Base-by-base conservation (phyloP, 2,797 vertebrate species). In the Cyclura pinguis region DNA sequence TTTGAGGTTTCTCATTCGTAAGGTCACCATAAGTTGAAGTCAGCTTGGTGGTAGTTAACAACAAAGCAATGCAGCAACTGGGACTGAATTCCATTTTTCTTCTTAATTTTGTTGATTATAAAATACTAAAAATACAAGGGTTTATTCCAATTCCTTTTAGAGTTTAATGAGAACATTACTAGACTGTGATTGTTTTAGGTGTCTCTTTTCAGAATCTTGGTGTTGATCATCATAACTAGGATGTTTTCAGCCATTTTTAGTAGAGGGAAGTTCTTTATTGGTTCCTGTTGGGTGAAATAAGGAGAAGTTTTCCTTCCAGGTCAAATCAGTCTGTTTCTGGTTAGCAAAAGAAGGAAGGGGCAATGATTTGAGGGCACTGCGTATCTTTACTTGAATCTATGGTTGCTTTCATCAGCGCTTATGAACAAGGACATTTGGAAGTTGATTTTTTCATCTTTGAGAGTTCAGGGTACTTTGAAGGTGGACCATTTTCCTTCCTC, bases 81-180 rank as follows among this genome's bases (percentile, higher is more conserved):
- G 89, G 91, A 92, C 62, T 27, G 77, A 0, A 84, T 0, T 0
- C 86, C 0, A 1, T 0, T 82, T 52, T 47, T 38, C n/a, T 52
- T 64, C 55, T 52, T 27, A 38, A 76, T 32, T 74, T 42, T 59
- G 89, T n/a, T 82, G 82, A 59, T 42, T 69, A 52, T 86, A 84
- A 80, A 89, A 85, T 87, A 32, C 52, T 86, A n/a, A 18, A 87
- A 10, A 42, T 92, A 14, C 83, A 76, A 91, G 91, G 90, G 88
- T 81, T 69, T 87, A 91, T 38, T 12, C 22, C 90, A 86, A 57
- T 59, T 32, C 72, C 93, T 4, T 80, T n/a, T 80, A 84, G 76
- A 83, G 92, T 85, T 20, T 16, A 72, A 32, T 76, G 1, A 6
- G 64, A 78, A 42, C 69, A 64, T 12, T 74, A 64, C 0, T 88